Conservation (phyloP, 2,113 vertebrate genomes). For the Caloenas nicobarica region DNA sequence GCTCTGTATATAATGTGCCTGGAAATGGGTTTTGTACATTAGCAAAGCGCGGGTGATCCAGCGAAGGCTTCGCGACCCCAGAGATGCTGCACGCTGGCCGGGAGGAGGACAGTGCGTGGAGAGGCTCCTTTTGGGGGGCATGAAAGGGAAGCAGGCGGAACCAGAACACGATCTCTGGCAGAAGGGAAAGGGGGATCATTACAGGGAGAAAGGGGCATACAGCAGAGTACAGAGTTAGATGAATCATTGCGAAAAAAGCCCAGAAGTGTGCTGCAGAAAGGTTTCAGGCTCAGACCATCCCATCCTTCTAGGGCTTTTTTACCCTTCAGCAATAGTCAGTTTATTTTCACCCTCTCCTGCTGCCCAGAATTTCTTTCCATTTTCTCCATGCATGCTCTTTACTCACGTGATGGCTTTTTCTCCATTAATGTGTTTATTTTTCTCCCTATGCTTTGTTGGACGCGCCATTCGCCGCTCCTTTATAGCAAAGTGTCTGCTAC, state of each 20-base stretch:
- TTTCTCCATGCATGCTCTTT: not conserved
- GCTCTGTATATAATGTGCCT: not conserved
- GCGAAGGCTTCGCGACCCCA: not conserved
- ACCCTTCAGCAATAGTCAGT: not conserved
- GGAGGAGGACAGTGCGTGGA: not conserved
- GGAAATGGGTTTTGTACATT: not conserved
- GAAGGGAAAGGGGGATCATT: not conserved
- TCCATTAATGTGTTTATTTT: not conserved
- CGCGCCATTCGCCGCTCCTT: not conserved
- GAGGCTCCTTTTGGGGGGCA: not conserved
- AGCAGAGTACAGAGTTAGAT: not conserved
- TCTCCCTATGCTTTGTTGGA: not conserved
- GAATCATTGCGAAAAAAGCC: not conserved
- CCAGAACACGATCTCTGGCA: fast-evolving
- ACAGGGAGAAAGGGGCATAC: not conserved
- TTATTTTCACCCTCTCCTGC: not conserved
- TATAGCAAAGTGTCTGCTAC: not conserved
- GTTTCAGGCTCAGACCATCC: not conserved
- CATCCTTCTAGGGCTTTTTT: not conserved
- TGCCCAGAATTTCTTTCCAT: not conserved
- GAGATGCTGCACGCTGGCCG: fast-evolving
- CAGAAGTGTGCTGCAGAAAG: not conserved
- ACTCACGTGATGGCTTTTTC: not conserved
- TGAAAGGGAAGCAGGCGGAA: not conserved
- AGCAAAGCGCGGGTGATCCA: not conserved